Evolutionary conservation across 1,140 invertebrate species (phyloP).

Genomic region (Anagrus nilaparvatae): DNA sequence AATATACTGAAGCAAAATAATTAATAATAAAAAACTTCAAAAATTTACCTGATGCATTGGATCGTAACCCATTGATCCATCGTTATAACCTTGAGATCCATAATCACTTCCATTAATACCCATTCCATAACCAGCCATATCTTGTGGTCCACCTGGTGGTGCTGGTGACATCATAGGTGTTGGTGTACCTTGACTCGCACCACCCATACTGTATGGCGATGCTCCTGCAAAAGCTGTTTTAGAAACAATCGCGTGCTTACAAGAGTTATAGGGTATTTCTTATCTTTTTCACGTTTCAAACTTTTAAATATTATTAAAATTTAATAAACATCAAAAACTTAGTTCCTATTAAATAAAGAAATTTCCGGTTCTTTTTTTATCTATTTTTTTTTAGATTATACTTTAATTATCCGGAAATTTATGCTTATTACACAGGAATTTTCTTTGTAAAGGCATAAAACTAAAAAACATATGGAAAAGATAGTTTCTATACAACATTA

Average conservation of each 20-base stretch:
- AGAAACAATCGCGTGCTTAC: constrained; percentile 45
- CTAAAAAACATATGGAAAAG: too few species aligned
- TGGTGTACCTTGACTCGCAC: constrained; percentile 71
- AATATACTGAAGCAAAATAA: too few species aligned
- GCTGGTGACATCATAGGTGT: constrained; percentile 91
- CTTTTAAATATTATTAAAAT: too few species aligned
- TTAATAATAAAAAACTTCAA: too few species aligned
- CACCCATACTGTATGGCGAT: constrained; percentile 83
- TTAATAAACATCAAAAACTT: background rate
- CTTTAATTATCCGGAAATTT: constrained; percentile 2
- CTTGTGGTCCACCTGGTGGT: constrained; percentile 60
- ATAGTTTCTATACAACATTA: too few species aligned
- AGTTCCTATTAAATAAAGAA: background rate
- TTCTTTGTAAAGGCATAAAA: too few species aligned
- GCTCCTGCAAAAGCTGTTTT: constrained; percentile 58
- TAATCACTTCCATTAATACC: constrained; percentile 76
- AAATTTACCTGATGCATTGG: constrained; percentile 69
- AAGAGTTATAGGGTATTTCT: constrained; percentile 36
- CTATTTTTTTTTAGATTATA: background rate
- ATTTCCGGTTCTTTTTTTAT: background rate
- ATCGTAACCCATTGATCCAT: constrained; percentile 79
- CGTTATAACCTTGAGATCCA: constrained; percentile 69
- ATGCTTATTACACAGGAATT: too few species aligned
- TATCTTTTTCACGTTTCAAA: constrained; percentile 16
- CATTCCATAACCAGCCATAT: constrained; percentile 82